Evolutionary conservation across 2,113 vertebrate genomes (phyloP).

Genomic region (zebrafish (Danio rerio)): DNA sequence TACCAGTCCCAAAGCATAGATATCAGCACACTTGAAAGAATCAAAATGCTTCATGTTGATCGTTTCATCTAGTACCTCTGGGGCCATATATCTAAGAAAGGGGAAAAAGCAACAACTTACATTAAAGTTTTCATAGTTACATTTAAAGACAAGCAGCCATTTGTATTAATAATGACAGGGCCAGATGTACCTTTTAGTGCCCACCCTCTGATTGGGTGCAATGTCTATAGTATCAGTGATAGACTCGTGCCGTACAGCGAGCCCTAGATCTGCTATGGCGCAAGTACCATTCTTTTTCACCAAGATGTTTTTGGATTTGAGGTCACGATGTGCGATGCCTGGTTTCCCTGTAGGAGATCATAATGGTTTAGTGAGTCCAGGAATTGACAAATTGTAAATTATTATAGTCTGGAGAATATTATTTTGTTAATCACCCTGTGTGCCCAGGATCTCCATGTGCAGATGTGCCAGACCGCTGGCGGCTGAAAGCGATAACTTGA

Average conservation of each 20-base stretch:
- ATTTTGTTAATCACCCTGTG: constrained; percentile 83
- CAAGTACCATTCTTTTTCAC: constrained; percentile 98
- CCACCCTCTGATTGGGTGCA: constrained; percentile 95
- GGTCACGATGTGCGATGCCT: constrained; percentile 95
- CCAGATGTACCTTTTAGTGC: constrained; percentile 88
- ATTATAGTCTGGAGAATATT: neutral
- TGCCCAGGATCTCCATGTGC: constrained; percentile 99
- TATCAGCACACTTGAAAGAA: constrained; percentile 97
- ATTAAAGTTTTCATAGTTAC: too few relatives aligned
- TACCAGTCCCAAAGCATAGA: constrained; percentile 94
- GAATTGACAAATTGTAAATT: neutral
- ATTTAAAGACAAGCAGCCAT: neutral
- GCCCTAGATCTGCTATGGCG: constrained; percentile 95
- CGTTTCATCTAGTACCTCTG: constrained; percentile 95
- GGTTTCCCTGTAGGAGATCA: constrained; percentile 85
- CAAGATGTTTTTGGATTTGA: constrained; percentile 98
- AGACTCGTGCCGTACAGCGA: constrained; percentile 94
- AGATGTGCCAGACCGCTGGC: constrained; percentile 95
- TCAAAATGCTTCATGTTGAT: constrained; percentile 99
- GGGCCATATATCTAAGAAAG: constrained; percentile 93
- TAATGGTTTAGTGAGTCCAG: constrained; percentile 4
- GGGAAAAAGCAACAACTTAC: neutral
- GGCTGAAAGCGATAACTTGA: constrained; percentile 92
- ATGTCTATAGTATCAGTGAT: constrained; percentile 97
- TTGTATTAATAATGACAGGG: neutral